Conservation (phyloP, 2,888 invertebrate genomes). For the Heteromurus nitidus region DNA sequence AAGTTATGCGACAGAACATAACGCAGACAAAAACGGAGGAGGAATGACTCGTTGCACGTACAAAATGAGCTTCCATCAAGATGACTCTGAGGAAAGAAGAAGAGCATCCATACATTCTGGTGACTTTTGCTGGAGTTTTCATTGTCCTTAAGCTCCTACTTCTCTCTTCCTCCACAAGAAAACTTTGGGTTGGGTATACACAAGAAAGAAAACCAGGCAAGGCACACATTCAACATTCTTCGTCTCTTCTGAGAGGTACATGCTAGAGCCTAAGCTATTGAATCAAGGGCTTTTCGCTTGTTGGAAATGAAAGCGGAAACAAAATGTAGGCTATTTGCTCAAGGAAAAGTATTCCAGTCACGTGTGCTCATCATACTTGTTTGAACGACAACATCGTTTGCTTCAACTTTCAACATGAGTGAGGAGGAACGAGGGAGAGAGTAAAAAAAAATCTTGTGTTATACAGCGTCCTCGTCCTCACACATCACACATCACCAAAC, state of each 20-base stretch:
- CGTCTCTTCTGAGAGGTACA: too few species aligned
- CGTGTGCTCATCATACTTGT: conserved; percentile 62
- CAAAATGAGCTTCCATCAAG: conserved; percentile 56
- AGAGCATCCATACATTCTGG: too few species aligned
- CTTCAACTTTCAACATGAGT: too few species aligned
- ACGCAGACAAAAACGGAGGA: neutral
- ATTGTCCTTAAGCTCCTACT: too few species aligned
- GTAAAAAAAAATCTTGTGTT: conserved; percentile 3
- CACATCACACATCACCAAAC: conserved; percentile 7
- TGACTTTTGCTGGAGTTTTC: too few species aligned
- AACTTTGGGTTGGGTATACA: too few species aligned
- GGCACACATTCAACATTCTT: too few species aligned
- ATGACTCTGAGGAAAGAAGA: conserved; percentile 26
- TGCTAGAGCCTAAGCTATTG: neutral
- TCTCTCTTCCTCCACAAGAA: too few species aligned
- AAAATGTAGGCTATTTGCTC: conserved; percentile 52
- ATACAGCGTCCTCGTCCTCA: conserved; percentile 18
- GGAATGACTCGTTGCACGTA: conserved; percentile 47
- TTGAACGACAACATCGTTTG: conserved; percentile 55
- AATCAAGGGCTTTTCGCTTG: conserved; percentile 16
- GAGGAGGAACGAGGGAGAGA: neutral
- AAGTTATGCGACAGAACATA: neutral
- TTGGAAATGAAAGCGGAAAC: conserved; percentile 41
- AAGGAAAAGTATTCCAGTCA: conserved; percentile 63
- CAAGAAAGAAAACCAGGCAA: too few species aligned